These are phyloP conservation scores for Bombus turneri DNA, from an alignment of 1,140 invertebrate species.

Conservation along the genomic window DNA sequence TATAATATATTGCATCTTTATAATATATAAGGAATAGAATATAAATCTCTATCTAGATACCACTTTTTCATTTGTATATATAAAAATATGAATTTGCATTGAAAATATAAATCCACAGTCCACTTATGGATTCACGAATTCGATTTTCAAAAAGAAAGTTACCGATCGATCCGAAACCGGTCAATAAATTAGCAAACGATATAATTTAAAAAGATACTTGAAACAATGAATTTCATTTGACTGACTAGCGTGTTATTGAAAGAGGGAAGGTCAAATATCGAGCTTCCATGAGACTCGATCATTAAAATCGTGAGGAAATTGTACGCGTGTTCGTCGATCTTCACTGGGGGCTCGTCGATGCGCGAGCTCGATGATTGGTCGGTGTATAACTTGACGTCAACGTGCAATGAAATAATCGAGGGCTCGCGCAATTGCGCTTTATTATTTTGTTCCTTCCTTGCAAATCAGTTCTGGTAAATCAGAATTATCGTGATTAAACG, in stretches of 20 bases:
- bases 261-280: neutral
- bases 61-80: neutral
- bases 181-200: neutral
- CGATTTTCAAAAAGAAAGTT: neutral
- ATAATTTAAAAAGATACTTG: neutral
- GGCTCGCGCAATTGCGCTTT: slow-evolving; percentile 57
- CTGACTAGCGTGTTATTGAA: neutral
- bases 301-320: slow-evolving; percentile 9
- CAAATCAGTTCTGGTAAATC: slow-evolving; percentile 32
- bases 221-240: neutral
- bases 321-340: slow-evolving; percentile 30
- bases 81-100: neutral
- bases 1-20: no score
- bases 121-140: neutral
- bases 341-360: slow-evolving; percentile 33
- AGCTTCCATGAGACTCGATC: neutral
- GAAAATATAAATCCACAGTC: neutral
- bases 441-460: slow-evolving; percentile 55
- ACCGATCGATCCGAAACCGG: neutral
- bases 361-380: slow-evolving; percentile 41
- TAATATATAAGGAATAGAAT: no score
- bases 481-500: slow-evolving; percentile 33
- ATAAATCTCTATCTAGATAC: no score
- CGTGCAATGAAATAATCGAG: slow-evolving; percentile 59
- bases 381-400: slow-evolving; percentile 51